phyloP scores from a whole-genome alignment of 2,113 vertebrate genomes.

The Agelaius phoeniceus region DNA sequence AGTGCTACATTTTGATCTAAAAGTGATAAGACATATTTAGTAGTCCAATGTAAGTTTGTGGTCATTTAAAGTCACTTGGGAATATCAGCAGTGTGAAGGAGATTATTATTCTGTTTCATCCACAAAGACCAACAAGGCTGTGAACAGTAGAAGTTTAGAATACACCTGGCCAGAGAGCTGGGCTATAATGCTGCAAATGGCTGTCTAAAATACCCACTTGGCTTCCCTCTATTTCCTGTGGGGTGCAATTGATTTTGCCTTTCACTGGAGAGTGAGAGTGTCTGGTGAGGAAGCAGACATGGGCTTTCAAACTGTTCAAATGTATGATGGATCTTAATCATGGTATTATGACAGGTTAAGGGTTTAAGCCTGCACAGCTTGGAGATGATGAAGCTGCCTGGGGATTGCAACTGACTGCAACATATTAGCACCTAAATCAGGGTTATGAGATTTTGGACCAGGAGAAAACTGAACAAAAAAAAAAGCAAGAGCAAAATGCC shows the following conservation, averaged over 20 bases:
- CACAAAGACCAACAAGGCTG: neutral
- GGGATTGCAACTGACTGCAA: slow-evolving; percentile 13
- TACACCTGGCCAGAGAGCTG: neutral
- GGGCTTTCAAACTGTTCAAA: slow-evolving; percentile 15
- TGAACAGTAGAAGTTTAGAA: neutral
- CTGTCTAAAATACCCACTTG: neutral
- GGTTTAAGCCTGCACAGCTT: slow-evolving; percentile 15
- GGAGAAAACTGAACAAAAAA: neutral
- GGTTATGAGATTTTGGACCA: neutral
- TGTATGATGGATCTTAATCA: slow-evolving; percentile 42
- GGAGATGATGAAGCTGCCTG: slow-evolving; percentile 36
- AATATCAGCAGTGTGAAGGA: neutral
- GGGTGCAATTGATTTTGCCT: slow-evolving; percentile 38
- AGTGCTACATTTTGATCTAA: neutral
- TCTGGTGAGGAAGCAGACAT: neutral
- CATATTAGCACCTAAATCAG: slow-evolving; percentile 41
- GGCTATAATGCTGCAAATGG: neutral
- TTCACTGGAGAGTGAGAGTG: neutral
- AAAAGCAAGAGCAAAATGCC: neutral
- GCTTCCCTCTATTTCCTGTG: neutral
- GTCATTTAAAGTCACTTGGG: neutral
- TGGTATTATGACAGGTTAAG: slow-evolving; percentile 38
- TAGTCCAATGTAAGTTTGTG: neutral
- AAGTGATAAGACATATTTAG: neutral
- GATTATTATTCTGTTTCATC: neutral